A percentile compares a stretch with the other conserved stretches of the same genome.
phyloP scores from a whole-genome alignment of 2,797 vertebrate species.

The Galagoides demidoff region DNA sequence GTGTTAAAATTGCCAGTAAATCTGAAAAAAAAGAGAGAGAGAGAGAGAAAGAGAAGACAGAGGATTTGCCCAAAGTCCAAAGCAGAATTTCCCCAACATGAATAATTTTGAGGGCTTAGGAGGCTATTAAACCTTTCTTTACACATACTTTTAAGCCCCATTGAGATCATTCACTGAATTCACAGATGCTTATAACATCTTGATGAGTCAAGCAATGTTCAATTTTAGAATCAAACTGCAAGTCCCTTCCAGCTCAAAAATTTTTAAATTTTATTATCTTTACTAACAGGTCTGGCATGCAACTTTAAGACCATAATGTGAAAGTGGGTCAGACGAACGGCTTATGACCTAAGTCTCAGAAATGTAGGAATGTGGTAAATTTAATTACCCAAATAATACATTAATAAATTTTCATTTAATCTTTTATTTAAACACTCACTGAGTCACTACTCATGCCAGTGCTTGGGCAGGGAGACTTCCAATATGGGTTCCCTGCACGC shows the following conservation, averaged over 20 bases:
- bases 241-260: slow-evolving; percentile 20
- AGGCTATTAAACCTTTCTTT: slow-evolving; percentile 62
- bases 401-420: slow-evolving; percentile 5
- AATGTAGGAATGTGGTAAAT: not conserved
- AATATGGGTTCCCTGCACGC: not conserved
- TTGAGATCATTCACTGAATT: slow-evolving; percentile 48
- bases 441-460: not conserved
- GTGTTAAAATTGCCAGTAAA: slow-evolving; percentile 61
- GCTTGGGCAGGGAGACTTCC: not conserved
- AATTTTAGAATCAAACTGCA: slow-evolving; percentile 45
- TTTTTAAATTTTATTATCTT: slow-evolving; percentile 49
- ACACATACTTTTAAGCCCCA: slow-evolving; percentile 50
- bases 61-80: slow-evolving; percentile 37
- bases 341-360: slow-evolving; percentile 38
- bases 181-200: slow-evolving; percentile 61
- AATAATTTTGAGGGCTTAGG: slow-evolving; percentile 59
- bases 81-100: slow-evolving; percentile 58
- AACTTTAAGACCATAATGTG: not conserved
- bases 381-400: slow-evolving; percentile 28
- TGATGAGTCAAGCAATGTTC: slow-evolving; percentile 58
- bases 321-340: not conserved
- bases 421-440: not conserved
- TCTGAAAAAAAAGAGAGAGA: slow-evolving; percentile 22
- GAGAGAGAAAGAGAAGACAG: slow-evolving; percentile 37
- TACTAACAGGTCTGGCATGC: slow-evolving; percentile 32